A percentile compares a stretch with the other conserved stretches of the same genome.
Evolutionary conservation across 2,888 invertebrate genomes (phyloP).

Genomic region (Aradus depressus): DNA sequence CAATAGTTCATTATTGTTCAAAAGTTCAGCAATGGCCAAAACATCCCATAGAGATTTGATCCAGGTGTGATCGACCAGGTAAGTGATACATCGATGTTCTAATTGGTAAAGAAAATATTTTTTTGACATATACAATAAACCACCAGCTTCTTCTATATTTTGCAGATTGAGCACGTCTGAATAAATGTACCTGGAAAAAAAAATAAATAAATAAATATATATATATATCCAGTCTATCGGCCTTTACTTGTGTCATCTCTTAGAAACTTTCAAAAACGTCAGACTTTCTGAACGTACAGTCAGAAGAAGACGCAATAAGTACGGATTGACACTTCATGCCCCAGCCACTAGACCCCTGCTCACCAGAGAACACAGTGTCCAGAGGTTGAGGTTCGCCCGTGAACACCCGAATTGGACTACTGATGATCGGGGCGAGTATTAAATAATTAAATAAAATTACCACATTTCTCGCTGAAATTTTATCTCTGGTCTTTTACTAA

Average conservation of each 20-base stretch:
- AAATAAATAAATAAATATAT: not conserved
- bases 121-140: slow-evolving; percentile 50
- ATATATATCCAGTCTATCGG: no score
- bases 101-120: slow-evolving; percentile 46
- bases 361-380: no score
- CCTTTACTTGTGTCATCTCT: no score
- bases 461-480: no score
- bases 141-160: slow-evolving; percentile 49
- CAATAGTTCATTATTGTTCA: slow-evolving; percentile 43
- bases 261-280: no score
- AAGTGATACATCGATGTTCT: slow-evolving; percentile 41
- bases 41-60: slow-evolving; percentile 31
- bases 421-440: not conserved
- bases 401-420: no score
- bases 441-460: not conserved
- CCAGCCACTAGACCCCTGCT: no score
- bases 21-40: slow-evolving; percentile 43
- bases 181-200: slow-evolving; percentile 43
- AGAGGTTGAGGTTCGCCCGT: no score
- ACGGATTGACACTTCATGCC: no score
- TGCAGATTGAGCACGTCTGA: slow-evolving; percentile 46
- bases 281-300: no score
- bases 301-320: no score
- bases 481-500: no score
- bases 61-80: slow-evolving; percentile 44